Conservation (phyloP, 2,888 invertebrate species). For the Steinernema hermaphroditum region DNA sequence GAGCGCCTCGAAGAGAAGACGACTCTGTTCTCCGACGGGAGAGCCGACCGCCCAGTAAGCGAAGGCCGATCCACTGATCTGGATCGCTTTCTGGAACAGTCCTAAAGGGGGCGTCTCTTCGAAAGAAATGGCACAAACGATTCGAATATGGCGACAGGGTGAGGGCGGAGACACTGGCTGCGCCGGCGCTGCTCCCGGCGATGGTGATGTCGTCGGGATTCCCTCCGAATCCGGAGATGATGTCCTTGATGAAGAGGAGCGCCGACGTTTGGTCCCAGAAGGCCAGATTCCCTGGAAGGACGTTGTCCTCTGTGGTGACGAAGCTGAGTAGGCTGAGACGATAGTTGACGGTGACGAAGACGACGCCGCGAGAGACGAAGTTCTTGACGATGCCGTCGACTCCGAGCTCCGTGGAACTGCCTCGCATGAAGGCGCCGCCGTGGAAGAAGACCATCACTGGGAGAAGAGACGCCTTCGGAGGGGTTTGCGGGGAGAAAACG, state of each 20-base stretch:
- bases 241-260: conserved; percentile 41
- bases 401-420: conserved; percentile 33
- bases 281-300: conserved; percentile 47
- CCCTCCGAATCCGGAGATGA: conserved; percentile 41
- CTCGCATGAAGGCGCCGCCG: conserved; percentile 39
- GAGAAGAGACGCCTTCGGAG: not conserved
- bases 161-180: conserved; percentile 35
- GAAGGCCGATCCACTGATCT: conserved; percentile 48
- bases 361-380: conserved; percentile 41
- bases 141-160: conserved; percentile 39
- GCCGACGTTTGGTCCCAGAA: conserved; percentile 44
- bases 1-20: not conserved
- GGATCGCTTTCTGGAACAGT: conserved; percentile 39
- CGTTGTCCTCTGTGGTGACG: conserved; percentile 40
- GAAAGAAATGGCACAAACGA: not conserved
- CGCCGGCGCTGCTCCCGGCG: conserved; percentile 47
- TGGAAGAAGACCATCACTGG: conserved; percentile 39
- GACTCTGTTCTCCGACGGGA: not conserved
- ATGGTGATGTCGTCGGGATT: conserved; percentile 45
- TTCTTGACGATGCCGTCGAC: conserved; percentile 38
- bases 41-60: conserved; percentile 27
- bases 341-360: conserved; percentile 52
- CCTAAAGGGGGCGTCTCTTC: conserved; percentile 34
- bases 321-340: conserved; percentile 45
- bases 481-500: conserved; percentile 37